Evolutionary conservation across 2,888 invertebrate species (phyloP).

Genomic region (Morpho deidamia): DNA sequence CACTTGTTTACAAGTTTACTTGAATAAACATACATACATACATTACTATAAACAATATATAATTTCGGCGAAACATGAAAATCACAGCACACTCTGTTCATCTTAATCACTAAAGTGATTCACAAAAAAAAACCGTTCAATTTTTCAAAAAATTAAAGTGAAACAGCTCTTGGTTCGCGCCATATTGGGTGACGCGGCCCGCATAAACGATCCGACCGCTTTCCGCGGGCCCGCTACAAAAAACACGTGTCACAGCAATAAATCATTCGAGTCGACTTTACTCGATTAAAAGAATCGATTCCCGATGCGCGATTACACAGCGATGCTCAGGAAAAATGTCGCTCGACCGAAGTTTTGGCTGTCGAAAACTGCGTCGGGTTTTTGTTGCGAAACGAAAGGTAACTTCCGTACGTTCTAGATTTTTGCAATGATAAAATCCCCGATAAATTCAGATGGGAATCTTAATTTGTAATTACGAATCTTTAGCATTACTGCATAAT

Average conservation of each 20-base stretch:
- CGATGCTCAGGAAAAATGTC: constrained; percentile 69
- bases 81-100: constrained; percentile 4
- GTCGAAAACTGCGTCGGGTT: constrained; percentile 23
- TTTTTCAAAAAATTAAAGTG: constrained; percentile 43
- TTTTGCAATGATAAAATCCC: constrained; percentile 16
- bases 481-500: constrained; percentile 9
- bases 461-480: constrained; percentile 15
- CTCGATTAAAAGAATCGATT: constrained; percentile 69
- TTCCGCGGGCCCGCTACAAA: constrained; percentile 68
- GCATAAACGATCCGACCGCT: constrained; percentile 73
- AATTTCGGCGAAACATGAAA: constrained; percentile 2
- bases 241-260: constrained; percentile 74
- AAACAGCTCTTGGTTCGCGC: constrained; percentile 50
- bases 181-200: constrained; percentile 50
- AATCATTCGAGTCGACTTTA: constrained; percentile 69
- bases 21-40: too few species aligned
- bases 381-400: constrained; percentile 13
- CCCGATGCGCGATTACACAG: constrained; percentile 66
- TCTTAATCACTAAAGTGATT: constrained; percentile 19
- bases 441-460: constrained; percentile 14
- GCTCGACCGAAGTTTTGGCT: constrained; percentile 50
- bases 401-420: constrained; percentile 22
- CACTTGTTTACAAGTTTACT: too few species aligned
- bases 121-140: constrained; percentile 11
- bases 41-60: neutral